A percentile compares a stretch with the other conserved stretches of the same genome.
These are phyloP conservation scores for Pachliopta kotzebuea DNA, from an alignment of 2,888 invertebrate species.

Conservation along the genomic window DNA sequence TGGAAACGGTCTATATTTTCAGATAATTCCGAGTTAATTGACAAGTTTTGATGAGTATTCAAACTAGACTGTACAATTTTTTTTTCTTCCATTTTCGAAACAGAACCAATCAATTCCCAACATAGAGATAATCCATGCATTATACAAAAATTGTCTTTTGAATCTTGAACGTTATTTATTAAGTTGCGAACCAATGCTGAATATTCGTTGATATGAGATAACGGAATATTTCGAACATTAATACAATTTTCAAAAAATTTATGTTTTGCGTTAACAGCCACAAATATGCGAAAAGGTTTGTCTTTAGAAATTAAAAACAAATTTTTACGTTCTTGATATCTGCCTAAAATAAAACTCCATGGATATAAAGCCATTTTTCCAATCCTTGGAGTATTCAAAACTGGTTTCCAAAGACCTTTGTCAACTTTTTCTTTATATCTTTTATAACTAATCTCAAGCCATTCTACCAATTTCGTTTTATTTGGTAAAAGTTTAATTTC, in stretches of 20 bases:
- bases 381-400: constrained; percentile 51
- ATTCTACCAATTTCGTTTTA: constrained; percentile 50
- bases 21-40: not conserved
- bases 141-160: constrained; percentile 65
- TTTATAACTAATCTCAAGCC: constrained; percentile 64
- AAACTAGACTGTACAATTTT: constrained; percentile 4
- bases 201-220: constrained; percentile 58
- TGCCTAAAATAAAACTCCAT: constrained; percentile 62
- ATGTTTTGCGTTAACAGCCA: constrained; percentile 53
- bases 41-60: not conserved
- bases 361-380: constrained; percentile 57
- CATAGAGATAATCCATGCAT: constrained; percentile 60
- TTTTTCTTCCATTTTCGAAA: constrained; percentile 48
- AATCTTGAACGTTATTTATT: constrained; percentile 52
- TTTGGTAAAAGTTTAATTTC: constrained; percentile 36
- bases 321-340: constrained; percentile 62
- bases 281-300: constrained; percentile 59
- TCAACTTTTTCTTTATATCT: constrained; percentile 50
- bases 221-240: constrained; percentile 59
- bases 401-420: constrained; percentile 44
- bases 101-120: constrained; percentile 69
- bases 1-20: not conserved
- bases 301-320: constrained; percentile 55
- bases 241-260: constrained; percentile 55
- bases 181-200: constrained; percentile 64